These are phyloP conservation scores for Dorcus hopei DNA, from an alignment of 2,888 invertebrate species.

Conservation along the genomic window DNA sequence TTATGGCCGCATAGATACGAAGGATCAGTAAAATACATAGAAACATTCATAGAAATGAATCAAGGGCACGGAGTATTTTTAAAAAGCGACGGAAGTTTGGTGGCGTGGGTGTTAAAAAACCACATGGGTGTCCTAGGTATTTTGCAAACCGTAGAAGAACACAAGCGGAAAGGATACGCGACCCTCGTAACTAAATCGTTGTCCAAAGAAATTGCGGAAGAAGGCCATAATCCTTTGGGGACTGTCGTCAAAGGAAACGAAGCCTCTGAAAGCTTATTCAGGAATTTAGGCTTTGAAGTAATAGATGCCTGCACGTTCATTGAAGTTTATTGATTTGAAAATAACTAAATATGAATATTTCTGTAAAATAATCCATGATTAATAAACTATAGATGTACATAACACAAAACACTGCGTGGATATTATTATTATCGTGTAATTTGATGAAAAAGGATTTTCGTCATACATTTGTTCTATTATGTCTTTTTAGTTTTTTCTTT, in stretches of 20 bases:
- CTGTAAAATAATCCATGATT: no score
- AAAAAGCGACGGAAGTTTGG: conserved; percentile 10
- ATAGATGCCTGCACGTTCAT: conserved; percentile 7
- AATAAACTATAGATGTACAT: no score
- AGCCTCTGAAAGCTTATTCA: conserved; percentile 11
- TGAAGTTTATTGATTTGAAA: background rate
- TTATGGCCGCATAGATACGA: conserved; percentile 28
- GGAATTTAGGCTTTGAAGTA: conserved; percentile 11
- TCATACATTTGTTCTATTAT: no score
- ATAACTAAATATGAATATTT: no score
- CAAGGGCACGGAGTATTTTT: conserved; percentile 12
- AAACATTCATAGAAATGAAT: conserved; percentile 12
- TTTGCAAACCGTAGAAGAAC: conserved; percentile 11
- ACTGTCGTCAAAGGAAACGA: conserved; percentile 12
- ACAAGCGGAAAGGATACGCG: conserved; percentile 13
- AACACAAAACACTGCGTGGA: no score
- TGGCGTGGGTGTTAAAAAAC: conserved; percentile 14
- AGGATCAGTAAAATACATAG: conserved; percentile 21
- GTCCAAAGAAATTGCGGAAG: conserved; percentile 12
- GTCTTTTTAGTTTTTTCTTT: no score
- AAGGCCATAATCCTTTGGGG: conserved; percentile 13
- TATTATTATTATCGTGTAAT: no score
- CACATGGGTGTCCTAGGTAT: conserved; percentile 12
- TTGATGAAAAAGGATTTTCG: no score
- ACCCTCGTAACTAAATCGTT: conserved; percentile 8